phyloP scores from a whole-genome alignment of 2,888 invertebrate genomes.

The Cerastoderma edule region DNA sequence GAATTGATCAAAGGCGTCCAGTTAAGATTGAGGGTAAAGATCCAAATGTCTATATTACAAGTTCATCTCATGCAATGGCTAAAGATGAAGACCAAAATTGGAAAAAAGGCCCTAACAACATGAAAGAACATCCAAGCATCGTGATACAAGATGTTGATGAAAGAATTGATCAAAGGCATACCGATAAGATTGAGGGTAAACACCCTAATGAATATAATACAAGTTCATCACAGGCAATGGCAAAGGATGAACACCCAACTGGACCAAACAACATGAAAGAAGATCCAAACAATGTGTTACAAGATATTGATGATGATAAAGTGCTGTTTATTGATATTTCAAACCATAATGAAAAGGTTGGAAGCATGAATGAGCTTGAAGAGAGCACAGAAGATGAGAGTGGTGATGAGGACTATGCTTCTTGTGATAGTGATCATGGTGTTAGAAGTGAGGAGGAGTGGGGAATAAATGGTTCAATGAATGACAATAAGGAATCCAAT shows the following conservation, averaged over 20 bases:
- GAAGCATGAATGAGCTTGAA: not conserved
- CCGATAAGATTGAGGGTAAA: not conserved
- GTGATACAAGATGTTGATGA: not conserved
- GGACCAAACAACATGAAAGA: not conserved
- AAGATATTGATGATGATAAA: not conserved
- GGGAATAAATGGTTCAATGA: not conserved
- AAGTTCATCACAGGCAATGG: not conserved
- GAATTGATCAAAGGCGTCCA: not conserved
- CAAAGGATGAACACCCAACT: not conserved
- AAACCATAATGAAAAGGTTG: not conserved
- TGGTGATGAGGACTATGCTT: no score
- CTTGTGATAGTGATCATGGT: not conserved
- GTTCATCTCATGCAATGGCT: not conserved
- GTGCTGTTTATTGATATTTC: no score
- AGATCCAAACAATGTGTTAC: not conserved
- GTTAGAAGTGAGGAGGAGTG: not conserved
- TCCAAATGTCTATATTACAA: not conserved
- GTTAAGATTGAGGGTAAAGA: not conserved
- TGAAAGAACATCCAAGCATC: not conserved
- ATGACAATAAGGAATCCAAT: no score
- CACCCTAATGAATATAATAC: not conserved
- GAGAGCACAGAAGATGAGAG: not conserved
- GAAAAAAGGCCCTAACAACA: not conserved
- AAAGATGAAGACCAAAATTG: not conserved
- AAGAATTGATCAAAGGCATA: not conserved